phyloP scores from a whole-genome alignment of 2,797 vertebrate genomes.

The Moxostoma hubbsi region DNA sequence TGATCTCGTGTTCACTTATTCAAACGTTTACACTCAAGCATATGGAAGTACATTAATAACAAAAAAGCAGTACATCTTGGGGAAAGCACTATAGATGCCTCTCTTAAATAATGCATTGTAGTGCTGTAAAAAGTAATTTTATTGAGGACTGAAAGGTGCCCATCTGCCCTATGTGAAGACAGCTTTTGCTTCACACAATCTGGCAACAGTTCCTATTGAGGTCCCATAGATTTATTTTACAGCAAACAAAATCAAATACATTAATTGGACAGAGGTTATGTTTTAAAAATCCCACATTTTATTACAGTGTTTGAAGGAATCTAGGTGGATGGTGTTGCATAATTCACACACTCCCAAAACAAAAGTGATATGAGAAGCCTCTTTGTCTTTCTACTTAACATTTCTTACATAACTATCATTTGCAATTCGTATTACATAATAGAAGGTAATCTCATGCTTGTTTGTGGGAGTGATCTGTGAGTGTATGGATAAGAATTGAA shows the following conservation, averaged over 20 bases:
- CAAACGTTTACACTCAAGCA: too few relatives aligned
- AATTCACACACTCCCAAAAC: conserved; percentile 2
- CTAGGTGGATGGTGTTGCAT: neutral
- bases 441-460: conserved; percentile 11
- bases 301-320: neutral
- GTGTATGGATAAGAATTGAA: conserved; percentile 13
- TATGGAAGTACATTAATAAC: too few relatives aligned
- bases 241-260: neutral
- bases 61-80: neutral
- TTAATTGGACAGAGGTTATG: neutral
- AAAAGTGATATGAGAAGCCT: conserved; percentile 11
- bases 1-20: too few relatives aligned
- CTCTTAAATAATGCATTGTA: conserved; percentile 37
- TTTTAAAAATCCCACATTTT: neutral
- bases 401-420: conserved; percentile 17
- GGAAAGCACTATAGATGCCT: conserved; percentile 22
- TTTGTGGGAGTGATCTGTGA: neutral
- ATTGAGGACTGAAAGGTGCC: neutral
- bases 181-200: neutral
- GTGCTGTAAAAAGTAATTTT: neutral
- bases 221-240: too few relatives aligned
- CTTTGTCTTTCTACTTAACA: conserved; percentile 25
- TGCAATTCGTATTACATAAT: neutral
- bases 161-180: too few relatives aligned
- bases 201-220: neutral